Evolutionary conservation across 30 jellyfish, hydroid and myxozoan genomes (phyloP), one percentile per base, ranked within the genome.

Genomic region (Chrysaora quinquecirrha): DNA sequence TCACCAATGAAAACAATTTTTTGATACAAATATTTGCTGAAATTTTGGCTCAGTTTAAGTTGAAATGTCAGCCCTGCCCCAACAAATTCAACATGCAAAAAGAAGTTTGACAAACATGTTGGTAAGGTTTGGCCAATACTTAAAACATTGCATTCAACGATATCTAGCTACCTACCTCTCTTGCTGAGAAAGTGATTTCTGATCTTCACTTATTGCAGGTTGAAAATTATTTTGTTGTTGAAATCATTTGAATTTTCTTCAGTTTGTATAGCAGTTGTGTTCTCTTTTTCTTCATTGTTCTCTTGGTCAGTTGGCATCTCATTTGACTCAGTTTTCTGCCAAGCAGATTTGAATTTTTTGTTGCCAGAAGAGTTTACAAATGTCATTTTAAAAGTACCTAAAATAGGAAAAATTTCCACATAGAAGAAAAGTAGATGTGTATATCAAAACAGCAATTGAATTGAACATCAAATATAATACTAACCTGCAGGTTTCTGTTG

Each of bases 281-380:
- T 34, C 3, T 47, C 69, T 16, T 69, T 80, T 22, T 67, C 63
- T 22, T 63, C 89, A 18, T 78, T 78, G 23, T 80, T 76, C 16
- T 80, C 82, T 2, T 16, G 18, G 0, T 29, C 71, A n/a, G 16
- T 43, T 29, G 9, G 9, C 58, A 43, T 43, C 9, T 74, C 73
- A 9, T 82, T 69, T 30, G 50, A 21, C 24, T 82, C 84, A 7
- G 48, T 73, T 0, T 85, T 60, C 34, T 82, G 92, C 95, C 95
- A 84, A 10, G 88, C 95, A 54, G 95, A 85, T 29, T 84, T 84
- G 75, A 84, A 84, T 48, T 74, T 73, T 46, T 84, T 84, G 16
- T 85, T 49, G 30, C 95, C 95, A 62, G 78, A 49, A 48, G 95
- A 18, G 22, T 33, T 72, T 22, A 63, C 54, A 31, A 84, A 84